Conservation (phyloP, 30 jellyfish, hydroid and myxozoan species). For the Pelagia noctiluca region DNA sequence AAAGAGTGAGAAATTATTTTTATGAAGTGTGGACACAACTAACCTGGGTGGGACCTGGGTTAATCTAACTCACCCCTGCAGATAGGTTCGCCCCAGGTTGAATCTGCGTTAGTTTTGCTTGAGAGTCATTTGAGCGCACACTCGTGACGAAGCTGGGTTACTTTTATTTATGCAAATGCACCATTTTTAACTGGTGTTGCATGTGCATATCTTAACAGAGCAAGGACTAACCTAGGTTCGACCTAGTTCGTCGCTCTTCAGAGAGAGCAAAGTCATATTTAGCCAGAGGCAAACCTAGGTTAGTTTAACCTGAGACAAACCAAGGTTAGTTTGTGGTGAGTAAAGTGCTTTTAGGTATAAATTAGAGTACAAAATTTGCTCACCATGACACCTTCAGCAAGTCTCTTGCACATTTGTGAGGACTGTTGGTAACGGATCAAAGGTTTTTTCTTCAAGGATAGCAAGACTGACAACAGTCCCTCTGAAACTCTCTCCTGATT, state of each 20-base stretch:
- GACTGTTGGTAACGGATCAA: constrained; percentile 89
- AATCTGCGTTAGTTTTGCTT: neutral
- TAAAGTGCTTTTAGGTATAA: neutral
- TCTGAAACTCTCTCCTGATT: constrained; percentile 93
- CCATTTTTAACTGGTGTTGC: too few relatives aligned
- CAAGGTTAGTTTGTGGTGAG: neutral
- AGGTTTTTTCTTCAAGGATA: constrained; percentile 92
- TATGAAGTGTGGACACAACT: too few relatives aligned
- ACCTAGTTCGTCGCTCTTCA: too few relatives aligned
- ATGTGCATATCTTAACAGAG: too few relatives aligned
- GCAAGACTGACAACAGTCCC: constrained; percentile 80
- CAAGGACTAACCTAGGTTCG: too few relatives aligned
- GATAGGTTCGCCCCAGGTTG: constrained; percentile 3
- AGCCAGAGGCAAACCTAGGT: too few relatives aligned
- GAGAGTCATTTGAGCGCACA: neutral
- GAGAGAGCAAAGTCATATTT: too few relatives aligned
- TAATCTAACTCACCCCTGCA: neutral
- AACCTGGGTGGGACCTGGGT: too few relatives aligned
- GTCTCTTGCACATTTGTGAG: constrained; percentile 94
- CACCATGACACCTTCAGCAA: constrained; percentile 96
- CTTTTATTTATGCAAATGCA: neutral
- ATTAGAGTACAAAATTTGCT: neutral
- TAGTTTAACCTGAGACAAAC: too few relatives aligned
- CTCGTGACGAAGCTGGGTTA: neutral
- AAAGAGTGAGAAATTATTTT: too few relatives aligned